phyloP scores from a whole-genome alignment of 2,888 invertebrate species.

The Aleiodes leptofemur region DNA sequence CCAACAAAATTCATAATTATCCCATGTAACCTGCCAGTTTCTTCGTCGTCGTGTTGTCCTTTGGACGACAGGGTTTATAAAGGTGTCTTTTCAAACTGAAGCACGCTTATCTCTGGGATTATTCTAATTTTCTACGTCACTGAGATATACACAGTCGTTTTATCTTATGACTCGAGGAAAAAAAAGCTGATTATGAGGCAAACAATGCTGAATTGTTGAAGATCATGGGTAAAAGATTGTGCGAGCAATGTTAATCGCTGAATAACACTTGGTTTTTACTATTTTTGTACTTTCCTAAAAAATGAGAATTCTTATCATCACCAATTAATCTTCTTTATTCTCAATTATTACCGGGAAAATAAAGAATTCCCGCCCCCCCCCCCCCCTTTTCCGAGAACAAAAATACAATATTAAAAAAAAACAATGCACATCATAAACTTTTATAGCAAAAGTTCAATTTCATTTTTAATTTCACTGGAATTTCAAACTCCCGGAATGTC shows the following conservation, averaged over 20 bases:
- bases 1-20: background rate
- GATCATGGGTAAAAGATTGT: conserved; percentile 8
- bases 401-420: too few species aligned
- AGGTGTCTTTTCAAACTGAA: background rate
- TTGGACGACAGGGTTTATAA: background rate
- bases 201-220: conserved; percentile 12
- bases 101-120: conserved; percentile 34
- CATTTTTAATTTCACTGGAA: too few species aligned
- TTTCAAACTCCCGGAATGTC: too few species aligned
- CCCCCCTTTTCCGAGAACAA: too few species aligned
- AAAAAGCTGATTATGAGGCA: background rate
- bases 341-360: background rate
- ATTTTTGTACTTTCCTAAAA: background rate
- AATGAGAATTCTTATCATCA: too few species aligned
- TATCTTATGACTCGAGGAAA: background rate
- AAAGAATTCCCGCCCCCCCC: too few species aligned
- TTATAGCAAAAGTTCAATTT: too few species aligned
- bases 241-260: conserved; percentile 6
- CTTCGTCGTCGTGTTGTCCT: background rate
- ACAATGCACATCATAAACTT: too few species aligned
- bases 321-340: too few species aligned
- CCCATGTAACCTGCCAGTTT: background rate
- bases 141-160: background rate
- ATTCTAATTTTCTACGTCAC: conserved; percentile 26
- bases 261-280: background rate